A percentile compares a stretch with the other conserved stretches of the same genome.
These are phyloP conservation scores for Procambarus virginalis DNA, from an alignment of 1,140 invertebrate genomes.

Conservation along the genomic window DNA sequence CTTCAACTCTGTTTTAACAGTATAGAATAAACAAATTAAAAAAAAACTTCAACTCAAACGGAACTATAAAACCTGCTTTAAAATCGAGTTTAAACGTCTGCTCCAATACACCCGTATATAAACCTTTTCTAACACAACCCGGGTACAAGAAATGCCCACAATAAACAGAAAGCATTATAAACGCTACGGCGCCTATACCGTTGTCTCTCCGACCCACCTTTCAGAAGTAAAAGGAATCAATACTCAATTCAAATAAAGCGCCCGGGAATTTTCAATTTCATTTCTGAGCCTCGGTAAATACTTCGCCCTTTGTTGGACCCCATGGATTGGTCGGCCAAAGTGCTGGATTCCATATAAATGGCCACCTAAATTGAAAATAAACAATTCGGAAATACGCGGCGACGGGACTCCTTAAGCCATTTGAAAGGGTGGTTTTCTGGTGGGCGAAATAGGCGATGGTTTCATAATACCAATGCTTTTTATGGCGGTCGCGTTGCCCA, in stretches of 20 bases:
- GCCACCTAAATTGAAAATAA: constrained; percentile 69
- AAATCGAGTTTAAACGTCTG: no score
- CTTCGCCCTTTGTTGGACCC: constrained; percentile 54
- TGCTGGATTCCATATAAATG: constrained; percentile 68
- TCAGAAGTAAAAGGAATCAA: constrained; percentile 66
- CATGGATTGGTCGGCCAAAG: constrained; percentile 66
- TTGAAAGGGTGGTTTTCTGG: constrained; percentile 68
- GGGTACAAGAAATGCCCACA: constrained; percentile 13
- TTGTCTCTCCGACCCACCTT: constrained; percentile 64
- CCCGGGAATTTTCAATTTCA: constrained; percentile 69
- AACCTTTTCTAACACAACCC: not conserved
- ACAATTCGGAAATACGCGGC: constrained; percentile 65
- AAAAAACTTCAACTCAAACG: no score
- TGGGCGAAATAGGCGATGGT: constrained; percentile 63
- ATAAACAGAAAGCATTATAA: constrained; percentile 17
- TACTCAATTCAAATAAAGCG: constrained; percentile 69
- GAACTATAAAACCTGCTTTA: no score
- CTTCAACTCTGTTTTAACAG: no score
- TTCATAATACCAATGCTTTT: constrained; percentile 68
- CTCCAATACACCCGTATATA: no score
- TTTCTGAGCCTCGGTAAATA: constrained; percentile 70
- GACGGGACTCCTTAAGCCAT: constrained; percentile 66
- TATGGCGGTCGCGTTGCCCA: constrained; percentile 36
- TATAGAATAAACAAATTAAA: no score
- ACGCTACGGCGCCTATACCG: constrained; percentile 16